phyloP scores from a whole-genome alignment of 1,140 invertebrate genomes.

The Propsilocerus akamusi region DNA sequence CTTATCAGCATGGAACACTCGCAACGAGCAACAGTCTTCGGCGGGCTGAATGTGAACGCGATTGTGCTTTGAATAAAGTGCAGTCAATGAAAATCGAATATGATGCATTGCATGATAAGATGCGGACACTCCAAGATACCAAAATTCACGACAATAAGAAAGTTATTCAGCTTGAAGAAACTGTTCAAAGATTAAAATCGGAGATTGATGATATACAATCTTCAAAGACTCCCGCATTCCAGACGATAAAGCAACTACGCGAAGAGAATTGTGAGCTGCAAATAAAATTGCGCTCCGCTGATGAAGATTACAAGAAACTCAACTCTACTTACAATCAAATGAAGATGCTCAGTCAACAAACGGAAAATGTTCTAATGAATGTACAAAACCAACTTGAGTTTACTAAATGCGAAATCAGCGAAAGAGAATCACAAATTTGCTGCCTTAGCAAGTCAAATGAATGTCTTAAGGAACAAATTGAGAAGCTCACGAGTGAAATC shows the following conservation, averaged over 20 bases:
- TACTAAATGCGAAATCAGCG: not conserved
- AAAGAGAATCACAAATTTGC: not conserved
- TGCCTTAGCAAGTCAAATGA: not conserved
- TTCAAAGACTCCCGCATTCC: not conserved
- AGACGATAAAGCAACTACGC: not conserved
- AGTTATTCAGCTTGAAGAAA: not conserved
- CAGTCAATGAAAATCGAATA: not conserved
- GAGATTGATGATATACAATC: not conserved
- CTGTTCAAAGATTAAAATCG: not conserved
- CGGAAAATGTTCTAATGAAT: not conserved
- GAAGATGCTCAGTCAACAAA: not conserved
- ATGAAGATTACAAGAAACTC: slow-evolving; percentile 12
- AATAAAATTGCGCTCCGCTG: slow-evolving; percentile 11
- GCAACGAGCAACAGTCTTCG: not conserved
- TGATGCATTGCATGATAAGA: not conserved
- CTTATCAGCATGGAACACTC: not conserved
- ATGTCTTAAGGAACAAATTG: not conserved
- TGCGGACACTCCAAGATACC: not conserved
- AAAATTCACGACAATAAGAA: not conserved
- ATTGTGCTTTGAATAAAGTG: not conserved
- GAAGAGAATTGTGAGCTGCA: not conserved
- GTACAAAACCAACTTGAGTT: not conserved
- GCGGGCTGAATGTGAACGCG: not conserved
- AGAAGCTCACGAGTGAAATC: not conserved
- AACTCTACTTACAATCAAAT: slow-evolving; percentile 12